Conservation (phyloP, 2,113 vertebrate genomes). For the Sapajus apella region DNA sequence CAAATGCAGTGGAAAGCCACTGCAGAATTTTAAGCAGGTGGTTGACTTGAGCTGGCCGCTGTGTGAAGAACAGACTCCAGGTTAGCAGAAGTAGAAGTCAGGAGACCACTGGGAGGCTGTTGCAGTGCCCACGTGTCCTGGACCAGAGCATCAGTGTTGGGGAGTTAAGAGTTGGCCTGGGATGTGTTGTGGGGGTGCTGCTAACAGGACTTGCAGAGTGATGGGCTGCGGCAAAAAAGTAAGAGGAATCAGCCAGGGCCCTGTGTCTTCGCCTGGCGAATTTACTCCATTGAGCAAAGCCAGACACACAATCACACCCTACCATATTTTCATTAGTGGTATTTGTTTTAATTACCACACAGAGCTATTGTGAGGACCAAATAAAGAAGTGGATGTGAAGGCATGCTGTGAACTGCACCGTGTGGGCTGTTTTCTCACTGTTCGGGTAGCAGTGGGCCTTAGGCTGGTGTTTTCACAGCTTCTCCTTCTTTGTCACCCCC, state of each 20-base stretch:
- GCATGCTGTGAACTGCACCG: too few relatives aligned
- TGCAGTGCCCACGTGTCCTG: neutral
- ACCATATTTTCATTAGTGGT: neutral
- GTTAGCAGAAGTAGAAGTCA: neutral
- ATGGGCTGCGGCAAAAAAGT: neutral
- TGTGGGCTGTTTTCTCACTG: neutral
- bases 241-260: neutral
- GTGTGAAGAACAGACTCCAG: neutral
- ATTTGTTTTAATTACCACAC: neutral
- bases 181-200: neutral
- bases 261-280: neutral
- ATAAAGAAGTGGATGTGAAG: neutral
- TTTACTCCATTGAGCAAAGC: neutral
- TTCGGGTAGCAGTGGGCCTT: neutral
- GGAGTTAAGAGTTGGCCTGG: neutral
- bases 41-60: neutral
- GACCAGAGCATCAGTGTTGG: neutral
- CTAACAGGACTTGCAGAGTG: too few relatives aligned
- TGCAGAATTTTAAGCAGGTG: neutral
- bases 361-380: neutral
- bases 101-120: neutral
- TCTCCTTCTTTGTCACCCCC: fast-evolving
- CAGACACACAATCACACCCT: neutral
- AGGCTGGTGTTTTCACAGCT: neutral
- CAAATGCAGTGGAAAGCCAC: neutral